A percentile compares a stretch with the other conserved stretches of the same genome.
These are phyloP conservation scores for Andrena haemorrhoa DNA, from an alignment of 2,888 invertebrate species.

Conservation along the genomic window DNA sequence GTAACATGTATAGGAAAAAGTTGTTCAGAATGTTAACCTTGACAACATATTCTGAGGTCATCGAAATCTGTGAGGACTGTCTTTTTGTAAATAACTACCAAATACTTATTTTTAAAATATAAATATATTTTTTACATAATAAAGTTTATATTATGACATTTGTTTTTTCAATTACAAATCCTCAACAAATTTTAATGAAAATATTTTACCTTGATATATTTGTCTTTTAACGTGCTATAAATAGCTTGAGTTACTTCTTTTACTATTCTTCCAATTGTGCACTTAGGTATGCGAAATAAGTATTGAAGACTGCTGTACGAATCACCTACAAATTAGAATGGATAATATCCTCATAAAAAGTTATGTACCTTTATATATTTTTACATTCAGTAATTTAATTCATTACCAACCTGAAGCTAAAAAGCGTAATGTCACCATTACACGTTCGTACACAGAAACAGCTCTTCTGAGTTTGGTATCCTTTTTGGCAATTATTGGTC, in stretches of 20 bases:
- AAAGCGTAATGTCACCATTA: neutral
- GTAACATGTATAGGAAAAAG: too few species aligned
- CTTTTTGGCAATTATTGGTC: neutral
- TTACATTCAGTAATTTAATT: neutral
- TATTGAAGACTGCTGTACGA: neutral
- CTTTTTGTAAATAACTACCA: too few species aligned
- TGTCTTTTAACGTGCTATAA: neutral
- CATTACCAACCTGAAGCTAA: neutral
- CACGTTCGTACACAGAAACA: neutral
- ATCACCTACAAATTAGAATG: conserved; percentile 2
- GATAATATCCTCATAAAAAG: neutral
- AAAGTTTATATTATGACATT: neutral
- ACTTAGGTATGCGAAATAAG: neutral
- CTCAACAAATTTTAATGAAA: neutral
- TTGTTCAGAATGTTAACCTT: too few species aligned
- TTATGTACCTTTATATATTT: neutral
- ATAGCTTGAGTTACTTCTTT: neutral
- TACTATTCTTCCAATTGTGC: conserved; percentile 3
- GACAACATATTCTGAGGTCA: too few species aligned
- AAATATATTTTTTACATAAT: too few species aligned
- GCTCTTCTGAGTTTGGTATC: neutral
- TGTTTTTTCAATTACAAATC: conserved; percentile 1
- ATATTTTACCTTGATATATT: neutral
- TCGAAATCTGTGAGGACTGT: too few species aligned
- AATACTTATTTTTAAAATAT: too few species aligned